Conservation (phyloP, 2,113 vertebrate species). For the Cottus gobio region DNA sequence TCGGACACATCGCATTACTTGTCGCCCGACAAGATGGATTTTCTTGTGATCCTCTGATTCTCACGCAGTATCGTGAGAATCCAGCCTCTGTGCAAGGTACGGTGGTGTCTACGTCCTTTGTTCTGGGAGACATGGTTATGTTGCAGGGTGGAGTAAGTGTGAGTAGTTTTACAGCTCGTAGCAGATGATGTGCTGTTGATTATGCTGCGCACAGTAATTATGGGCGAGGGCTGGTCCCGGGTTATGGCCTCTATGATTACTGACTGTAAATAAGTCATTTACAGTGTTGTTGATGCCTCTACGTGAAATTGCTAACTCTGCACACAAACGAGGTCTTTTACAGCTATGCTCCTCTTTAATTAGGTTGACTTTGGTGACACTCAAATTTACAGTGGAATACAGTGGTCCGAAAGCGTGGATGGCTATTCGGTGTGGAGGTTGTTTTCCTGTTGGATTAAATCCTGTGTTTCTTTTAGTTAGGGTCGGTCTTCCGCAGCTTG, state of each 20-base stretch:
- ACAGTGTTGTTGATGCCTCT: constrained; percentile 77
- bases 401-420: constrained; percentile 18
- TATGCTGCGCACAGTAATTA: constrained; percentile 75
- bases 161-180: constrained; percentile 76
- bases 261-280: constrained; percentile 77
- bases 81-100: background rate
- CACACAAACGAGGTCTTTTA: constrained; percentile 71
- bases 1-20: background rate
- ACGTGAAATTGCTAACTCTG: constrained; percentile 70
- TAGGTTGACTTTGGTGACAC: constrained; percentile 72
- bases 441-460: background rate
- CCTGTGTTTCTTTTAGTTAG: background rate
- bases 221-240: constrained; percentile 62
- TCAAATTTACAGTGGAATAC: constrained; percentile 71
- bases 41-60: background rate
- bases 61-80: background rate
- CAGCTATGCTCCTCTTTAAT: constrained; percentile 76
- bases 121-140: constrained; percentile 34
- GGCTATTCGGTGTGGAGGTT: constrained; percentile 13
- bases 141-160: constrained; percentile 66
- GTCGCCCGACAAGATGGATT: background rate
- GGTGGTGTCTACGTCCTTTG: constrained; percentile 1
- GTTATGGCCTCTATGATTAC: constrained; percentile 80
- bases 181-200: constrained; percentile 80
- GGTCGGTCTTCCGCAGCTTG: constrained; percentile 18